Conservation (phyloP, 2,888 invertebrate genomes). For the Aleiodes leptofemur region DNA sequence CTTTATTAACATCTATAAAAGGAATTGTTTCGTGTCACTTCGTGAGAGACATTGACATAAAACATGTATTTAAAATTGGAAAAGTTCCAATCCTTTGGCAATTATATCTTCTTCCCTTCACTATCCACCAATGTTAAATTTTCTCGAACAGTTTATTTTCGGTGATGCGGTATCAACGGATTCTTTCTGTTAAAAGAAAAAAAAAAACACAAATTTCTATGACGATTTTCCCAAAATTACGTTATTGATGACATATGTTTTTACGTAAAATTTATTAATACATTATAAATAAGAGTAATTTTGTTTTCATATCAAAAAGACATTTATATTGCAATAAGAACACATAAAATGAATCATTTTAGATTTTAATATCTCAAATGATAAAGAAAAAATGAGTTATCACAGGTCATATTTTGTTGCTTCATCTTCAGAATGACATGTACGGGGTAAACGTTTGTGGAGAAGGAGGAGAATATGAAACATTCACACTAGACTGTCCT, state of each 20-base stretch:
- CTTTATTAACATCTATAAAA: slow-evolving; percentile 21
- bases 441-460: slow-evolving; percentile 97
- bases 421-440: slow-evolving; percentile 84
- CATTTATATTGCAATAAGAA: not conserved
- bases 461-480: slow-evolving; percentile 99
- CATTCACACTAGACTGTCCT: slow-evolving; percentile 97
- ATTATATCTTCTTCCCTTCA: slow-evolving; percentile 44
- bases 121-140: slow-evolving; percentile 53
- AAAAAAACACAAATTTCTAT: slow-evolving; percentile 20
- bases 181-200: slow-evolving; percentile 44
- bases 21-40: slow-evolving; percentile 25
- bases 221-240: slow-evolving; percentile 14
- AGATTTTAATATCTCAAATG: not conserved
- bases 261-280: slow-evolving; percentile 3
- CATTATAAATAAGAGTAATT: slow-evolving; percentile 10
- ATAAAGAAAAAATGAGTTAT: slow-evolving; percentile 37
- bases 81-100: slow-evolving; percentile 53
- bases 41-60: not conserved
- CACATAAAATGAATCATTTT: not conserved
- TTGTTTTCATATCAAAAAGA: not conserved
- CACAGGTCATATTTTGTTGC: slow-evolving; percentile 45
- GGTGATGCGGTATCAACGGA: slow-evolving; percentile 59
- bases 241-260: slow-evolving; percentile 26
- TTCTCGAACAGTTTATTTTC: slow-evolving; percentile 59
- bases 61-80: slow-evolving; percentile 55